These are phyloP conservation scores for Eupithecia tripunctaria DNA, from an alignment of 2,888 invertebrate species.

Conservation along the genomic window DNA sequence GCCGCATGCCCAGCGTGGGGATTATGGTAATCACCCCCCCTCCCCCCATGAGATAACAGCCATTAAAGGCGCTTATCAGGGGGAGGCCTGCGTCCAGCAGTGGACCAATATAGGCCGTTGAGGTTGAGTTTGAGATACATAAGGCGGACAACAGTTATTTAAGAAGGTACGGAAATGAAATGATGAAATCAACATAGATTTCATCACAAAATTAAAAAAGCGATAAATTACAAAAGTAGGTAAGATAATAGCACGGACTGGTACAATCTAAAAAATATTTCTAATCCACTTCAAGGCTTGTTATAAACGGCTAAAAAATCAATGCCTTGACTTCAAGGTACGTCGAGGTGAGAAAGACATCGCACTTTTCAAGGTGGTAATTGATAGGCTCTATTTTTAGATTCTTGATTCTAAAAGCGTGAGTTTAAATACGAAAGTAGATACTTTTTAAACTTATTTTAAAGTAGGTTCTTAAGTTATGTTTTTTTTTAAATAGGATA, in stretches of 20 bases:
- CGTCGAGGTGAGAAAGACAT: constrained; percentile 61
- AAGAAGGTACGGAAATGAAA: neutral
- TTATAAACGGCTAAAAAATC: constrained; percentile 49
- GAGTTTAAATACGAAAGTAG: neutral
- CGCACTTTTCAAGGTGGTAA: constrained; percentile 57
- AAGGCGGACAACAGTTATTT: neutral
- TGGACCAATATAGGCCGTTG: too few species aligned
- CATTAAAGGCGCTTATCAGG: too few species aligned
- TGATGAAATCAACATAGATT: neutral
- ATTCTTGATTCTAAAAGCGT: neutral
- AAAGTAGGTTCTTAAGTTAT: neutral
- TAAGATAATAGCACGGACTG: neutral
- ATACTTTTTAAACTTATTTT: neutral
- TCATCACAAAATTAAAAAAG: neutral
- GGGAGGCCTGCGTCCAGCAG: too few species aligned
- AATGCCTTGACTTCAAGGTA: constrained; percentile 56
- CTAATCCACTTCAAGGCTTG: constrained; percentile 46
- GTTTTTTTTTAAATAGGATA: neutral
- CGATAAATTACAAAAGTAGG: neutral
- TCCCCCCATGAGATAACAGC: too few species aligned
- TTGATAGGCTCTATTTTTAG: constrained; percentile 31
- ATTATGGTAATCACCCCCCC: too few species aligned
- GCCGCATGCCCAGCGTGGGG: too few species aligned
- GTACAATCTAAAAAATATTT: constrained; percentile 29
- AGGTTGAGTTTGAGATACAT: too few species aligned